phyloP scores from a whole-genome alignment of 2,797 vertebrate genomes.

The Jordanella pulchra region DNA sequence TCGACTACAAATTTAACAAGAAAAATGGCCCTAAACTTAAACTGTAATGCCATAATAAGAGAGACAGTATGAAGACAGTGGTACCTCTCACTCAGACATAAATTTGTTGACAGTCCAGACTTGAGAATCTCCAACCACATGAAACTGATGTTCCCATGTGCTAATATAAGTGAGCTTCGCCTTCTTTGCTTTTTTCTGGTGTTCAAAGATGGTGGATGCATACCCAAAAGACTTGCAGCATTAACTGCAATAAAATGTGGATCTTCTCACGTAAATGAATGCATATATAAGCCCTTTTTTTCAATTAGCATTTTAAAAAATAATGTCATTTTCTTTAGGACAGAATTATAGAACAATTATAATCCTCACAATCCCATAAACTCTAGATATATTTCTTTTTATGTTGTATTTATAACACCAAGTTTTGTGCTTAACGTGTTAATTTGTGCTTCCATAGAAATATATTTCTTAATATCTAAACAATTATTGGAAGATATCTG shows the following conservation, averaged over 20 bases:
- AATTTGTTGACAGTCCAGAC: neutral
- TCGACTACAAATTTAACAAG: no score
- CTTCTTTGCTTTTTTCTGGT: neutral
- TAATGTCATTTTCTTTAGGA: no score
- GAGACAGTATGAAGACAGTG: neutral
- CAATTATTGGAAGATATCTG: no score
- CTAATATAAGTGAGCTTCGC: neutral
- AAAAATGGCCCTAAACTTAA: no score
- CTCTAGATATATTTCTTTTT: neutral
- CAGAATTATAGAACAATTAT: neutral
- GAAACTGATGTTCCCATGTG: neutral
- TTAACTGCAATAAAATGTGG: neutral
- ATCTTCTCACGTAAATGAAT: neutral
- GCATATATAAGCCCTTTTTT: neutral
- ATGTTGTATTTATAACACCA: neutral
- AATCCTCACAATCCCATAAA: no score
- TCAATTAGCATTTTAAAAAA: neutral
- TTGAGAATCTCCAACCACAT: neutral
- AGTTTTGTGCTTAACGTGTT: neutral
- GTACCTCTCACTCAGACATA: neutral
- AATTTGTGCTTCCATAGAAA: neutral
- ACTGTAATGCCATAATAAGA: neutral
- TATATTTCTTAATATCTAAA: neutral
- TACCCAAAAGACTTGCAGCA: neutral
- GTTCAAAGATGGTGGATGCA: neutral